Percentiles rank a stretch among this genome's conserved stretches.
These are phyloP conservation scores for Drosophila bocki DNA, from an alignment of 1,140 invertebrate genomes.

Conservation along the genomic window DNA sequence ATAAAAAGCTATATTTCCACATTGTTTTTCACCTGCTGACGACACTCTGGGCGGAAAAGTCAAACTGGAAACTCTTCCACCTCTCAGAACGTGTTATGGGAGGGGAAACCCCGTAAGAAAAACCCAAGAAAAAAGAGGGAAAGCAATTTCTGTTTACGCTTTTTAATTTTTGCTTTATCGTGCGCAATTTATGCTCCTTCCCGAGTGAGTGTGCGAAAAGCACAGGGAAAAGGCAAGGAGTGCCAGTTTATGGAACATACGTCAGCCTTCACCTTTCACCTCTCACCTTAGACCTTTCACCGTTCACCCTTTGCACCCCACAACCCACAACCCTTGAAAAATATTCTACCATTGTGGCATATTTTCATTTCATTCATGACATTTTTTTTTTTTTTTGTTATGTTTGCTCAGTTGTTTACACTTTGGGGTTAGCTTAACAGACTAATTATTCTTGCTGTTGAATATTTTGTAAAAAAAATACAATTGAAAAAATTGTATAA, in stretches of 20 bases:
- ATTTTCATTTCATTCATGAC: conserved; percentile 5
- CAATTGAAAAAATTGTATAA: no score
- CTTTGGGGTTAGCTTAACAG: neutral
- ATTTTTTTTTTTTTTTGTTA: neutral
- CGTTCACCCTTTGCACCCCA: neutral
- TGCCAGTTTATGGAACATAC: conserved; percentile 33
- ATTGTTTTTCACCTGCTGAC: conserved; percentile 28
- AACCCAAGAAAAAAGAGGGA: conserved; percentile 2
- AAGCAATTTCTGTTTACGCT: conserved; percentile 74
- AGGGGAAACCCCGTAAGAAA: neutral
- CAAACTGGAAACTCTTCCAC: conserved; percentile 17
- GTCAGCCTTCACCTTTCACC: conserved; percentile 33
- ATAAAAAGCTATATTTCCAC: conserved; percentile 5
- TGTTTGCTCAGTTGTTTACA: neutral
- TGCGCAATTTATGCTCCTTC: conserved; percentile 70
- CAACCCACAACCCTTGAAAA: neutral
- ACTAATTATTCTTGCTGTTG: neutral
- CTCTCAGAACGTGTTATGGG: neutral
- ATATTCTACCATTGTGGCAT: conserved; percentile 19
- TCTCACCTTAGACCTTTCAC: neutral
- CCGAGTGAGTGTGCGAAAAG: conserved; percentile 10
- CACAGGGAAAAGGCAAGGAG: conserved; percentile 5
- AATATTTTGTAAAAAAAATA: no score
- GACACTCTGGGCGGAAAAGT: neutral
- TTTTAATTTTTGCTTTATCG: conserved; percentile 84